Evolutionary conservation across 2,797 vertebrate genomes (phyloP).

Genomic region (Spinibarbus caldwelli): DNA sequence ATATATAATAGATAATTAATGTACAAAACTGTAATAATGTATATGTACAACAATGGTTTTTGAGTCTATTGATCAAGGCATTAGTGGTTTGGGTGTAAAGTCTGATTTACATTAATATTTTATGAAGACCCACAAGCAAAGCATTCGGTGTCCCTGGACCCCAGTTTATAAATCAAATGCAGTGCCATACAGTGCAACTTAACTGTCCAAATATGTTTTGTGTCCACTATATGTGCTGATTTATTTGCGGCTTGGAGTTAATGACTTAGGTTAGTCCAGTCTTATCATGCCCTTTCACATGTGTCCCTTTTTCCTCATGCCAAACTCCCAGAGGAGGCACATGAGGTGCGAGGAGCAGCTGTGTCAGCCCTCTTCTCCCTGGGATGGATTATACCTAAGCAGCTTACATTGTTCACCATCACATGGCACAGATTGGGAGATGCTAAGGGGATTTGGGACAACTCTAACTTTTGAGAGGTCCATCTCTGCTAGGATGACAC

Average conservation of each 20-base stretch:
- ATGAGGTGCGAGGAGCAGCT: conserved; percentile 29
- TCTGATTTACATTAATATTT: background rate
- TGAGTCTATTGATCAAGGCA: no score
- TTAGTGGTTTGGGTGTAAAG: background rate
- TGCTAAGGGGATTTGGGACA: conserved; percentile 54
- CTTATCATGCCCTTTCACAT: background rate
- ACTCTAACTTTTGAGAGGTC: conserved; percentile 32
- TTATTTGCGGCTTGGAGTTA: background rate
- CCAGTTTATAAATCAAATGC: background rate
- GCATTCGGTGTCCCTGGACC: background rate
- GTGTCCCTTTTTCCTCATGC: conserved; percentile 1
- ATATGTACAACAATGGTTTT: no score
- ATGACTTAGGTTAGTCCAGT: background rate
- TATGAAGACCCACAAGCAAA: background rate
- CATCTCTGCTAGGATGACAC: conserved; percentile 21
- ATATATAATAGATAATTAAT: no score
- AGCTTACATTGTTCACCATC: conserved; percentile 73
- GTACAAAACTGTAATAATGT: no score
- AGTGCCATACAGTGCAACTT: background rate
- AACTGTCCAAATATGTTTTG: background rate
- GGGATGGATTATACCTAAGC: conserved; percentile 78
- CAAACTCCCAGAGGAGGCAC: conserved; percentile 31
- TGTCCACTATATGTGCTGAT: background rate
- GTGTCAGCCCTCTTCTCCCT: conserved; percentile 54
- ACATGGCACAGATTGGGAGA: conserved; percentile 54